Conservation (phyloP, 2,797 vertebrate species). For the Neosalanx taihuensis region DNA sequence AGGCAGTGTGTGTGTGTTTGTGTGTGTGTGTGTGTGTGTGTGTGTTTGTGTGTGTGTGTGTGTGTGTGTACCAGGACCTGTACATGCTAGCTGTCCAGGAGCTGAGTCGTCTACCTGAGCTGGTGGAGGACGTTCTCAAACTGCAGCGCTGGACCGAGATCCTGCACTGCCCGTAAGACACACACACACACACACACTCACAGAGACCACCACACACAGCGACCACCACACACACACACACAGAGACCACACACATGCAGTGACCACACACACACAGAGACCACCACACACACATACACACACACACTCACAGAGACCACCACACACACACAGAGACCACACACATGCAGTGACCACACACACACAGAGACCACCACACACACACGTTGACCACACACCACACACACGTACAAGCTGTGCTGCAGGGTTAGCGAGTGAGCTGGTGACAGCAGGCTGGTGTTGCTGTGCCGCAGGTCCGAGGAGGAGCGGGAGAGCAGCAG, state of each 20-base stretch:
- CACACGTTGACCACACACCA: not conserved
- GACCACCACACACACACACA: not conserved
- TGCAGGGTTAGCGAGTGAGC: no score
- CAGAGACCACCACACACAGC: not conserved
- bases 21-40: not conserved
- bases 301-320: not conserved
- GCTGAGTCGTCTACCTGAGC: slow-evolving; percentile 82
- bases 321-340: not conserved
- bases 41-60: not conserved
- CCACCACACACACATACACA: not conserved
- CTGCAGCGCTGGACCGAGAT: slow-evolving; percentile 91
- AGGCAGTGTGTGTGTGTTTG: slow-evolving; percentile 21
- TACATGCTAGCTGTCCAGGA: slow-evolving; percentile 89
- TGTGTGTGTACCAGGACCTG: slow-evolving; percentile 75
- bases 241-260: no score
- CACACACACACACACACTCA: slow-evolving; percentile 9
- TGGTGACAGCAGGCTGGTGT: not conserved
- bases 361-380: not conserved
- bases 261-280: slow-evolving; percentile 3
- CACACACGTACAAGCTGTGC: not conserved
- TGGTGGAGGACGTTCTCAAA: slow-evolving; percentile 88
- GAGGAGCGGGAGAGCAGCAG: slow-evolving; percentile 86
- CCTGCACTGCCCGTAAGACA: slow-evolving; percentile 85
- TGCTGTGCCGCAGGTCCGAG: slow-evolving; percentile 67
- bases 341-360: not conserved